Evolutionary conservation across 2,888 invertebrate species (phyloP), one percentile per base, ranked within the genome.

Genomic region (Chirona hameri): DNA sequence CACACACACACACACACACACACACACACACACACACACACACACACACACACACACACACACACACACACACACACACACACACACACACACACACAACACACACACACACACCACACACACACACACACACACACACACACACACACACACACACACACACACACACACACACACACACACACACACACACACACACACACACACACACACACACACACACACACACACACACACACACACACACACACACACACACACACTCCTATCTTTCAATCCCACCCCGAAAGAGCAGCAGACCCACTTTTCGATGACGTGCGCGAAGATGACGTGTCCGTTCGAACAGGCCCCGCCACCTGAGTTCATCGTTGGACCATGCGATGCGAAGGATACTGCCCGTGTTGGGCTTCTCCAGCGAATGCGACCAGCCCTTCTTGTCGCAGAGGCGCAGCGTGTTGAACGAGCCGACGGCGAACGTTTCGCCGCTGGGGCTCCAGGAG

Each of bases 351-450:
- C 21, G 96, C 96, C 48, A 99, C 90, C 88, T 99, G 98, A 0
- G 98, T 98, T 98, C 96, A 89, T 99, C 99, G 82, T 93, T 92
- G 4, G 98, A 98, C 99, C 99, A 99, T 5, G 94, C 92, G 81
- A 98, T 90, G 85, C 92, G 92, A 87, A 95, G 96, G 84, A 99
- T 92, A 85, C 97, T 97, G 12, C 99, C 99, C 0, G 94, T 93
- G 85, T 91, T 90, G 7, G 96, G 94, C 86, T 96, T 94, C 85
- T 97, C 97, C 85, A 98, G 90, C 21, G 84, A 84, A 82, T 86
- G 84, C 29, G 83, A 85, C 84, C 84, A 85, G 85, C 99, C 99
- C 83, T 94, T 94, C 88, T 93, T 93, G 88, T 97, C 97, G 88
- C 99, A 99, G 0, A 99, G 90, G 83, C 96, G 91, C 21, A 99